Percentiles rank a stretch among this genome's conserved stretches.
phyloP scores from a whole-genome alignment of 2,797 vertebrate genomes.

The Echiichthys vipera region DNA sequence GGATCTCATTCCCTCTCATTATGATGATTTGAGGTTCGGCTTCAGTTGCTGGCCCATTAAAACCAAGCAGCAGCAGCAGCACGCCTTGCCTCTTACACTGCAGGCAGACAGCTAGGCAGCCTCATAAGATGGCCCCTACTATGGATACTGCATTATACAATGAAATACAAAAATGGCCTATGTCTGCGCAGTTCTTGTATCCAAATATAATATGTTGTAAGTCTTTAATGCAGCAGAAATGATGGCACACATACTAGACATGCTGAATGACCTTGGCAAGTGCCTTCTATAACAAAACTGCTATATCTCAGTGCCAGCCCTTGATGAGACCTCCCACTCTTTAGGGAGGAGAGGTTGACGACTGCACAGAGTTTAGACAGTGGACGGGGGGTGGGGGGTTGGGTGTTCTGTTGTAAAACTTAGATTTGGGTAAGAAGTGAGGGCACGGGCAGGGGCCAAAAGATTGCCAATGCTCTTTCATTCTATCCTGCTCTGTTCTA shows the following conservation, averaged over 20 bases:
- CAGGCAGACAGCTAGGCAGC: slow-evolving; percentile 62
- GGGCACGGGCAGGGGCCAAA: neutral
- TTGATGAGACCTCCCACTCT: slow-evolving; percentile 62
- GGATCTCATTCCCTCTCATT: slow-evolving; percentile 81
- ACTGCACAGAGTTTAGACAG: slow-evolving; percentile 38
- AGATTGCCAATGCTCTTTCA: slow-evolving; percentile 20
- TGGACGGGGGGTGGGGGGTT: neutral
- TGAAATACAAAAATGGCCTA: slow-evolving; percentile 44
- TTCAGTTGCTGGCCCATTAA: slow-evolving; percentile 81
- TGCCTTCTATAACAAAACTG: slow-evolving; percentile 56
- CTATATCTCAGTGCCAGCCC: slow-evolving; percentile 55
- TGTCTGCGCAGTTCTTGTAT: slow-evolving; percentile 23
- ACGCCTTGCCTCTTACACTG: slow-evolving; percentile 58
- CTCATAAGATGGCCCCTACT: slow-evolving; percentile 74
- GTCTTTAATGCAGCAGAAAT: slow-evolving; percentile 38
- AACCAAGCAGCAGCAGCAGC: slow-evolving; percentile 69
- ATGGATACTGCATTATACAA: slow-evolving; percentile 65
- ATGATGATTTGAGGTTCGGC: slow-evolving; percentile 81
- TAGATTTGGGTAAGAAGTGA: slow-evolving; percentile 9
- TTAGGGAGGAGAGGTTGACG: slow-evolving; percentile 38
- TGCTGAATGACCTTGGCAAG: slow-evolving; percentile 71
- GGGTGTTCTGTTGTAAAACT: slow-evolving; percentile 19
- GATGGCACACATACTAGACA: slow-evolving; percentile 31
- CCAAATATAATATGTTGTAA: slow-evolving; percentile 31
- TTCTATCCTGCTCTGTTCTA: slow-evolving; percentile 28